Base-by-base conservation (phyloP, 2,797 vertebrate genomes). In the Champsocephalus esox region DNA sequence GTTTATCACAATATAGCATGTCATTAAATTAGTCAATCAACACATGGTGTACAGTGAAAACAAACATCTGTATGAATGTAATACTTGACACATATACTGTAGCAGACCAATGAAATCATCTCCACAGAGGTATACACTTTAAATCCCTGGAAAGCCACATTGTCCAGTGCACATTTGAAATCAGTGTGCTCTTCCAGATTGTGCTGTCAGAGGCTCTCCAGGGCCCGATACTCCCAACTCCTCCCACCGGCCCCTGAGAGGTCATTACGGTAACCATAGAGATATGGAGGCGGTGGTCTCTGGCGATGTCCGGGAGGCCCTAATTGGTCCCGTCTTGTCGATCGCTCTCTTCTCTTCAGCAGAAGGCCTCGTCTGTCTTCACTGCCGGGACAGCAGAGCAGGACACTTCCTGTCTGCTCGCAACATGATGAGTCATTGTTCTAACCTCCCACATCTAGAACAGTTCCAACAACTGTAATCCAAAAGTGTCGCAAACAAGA, bases 251-350 rank as follows among this genome's bases (percentile, higher is more conserved):
- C 84, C 77, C 89, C 63, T 64, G 87, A 92, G 87, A 91, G 82
- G 87, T 90, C 80, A 85, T 91, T 92, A 92, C 43, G 60, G 80
- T 82, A 81, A 80, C 87, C 51, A 48, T 66, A 28, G 82, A 64
- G 66, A 82, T 83, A 80, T 64, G 61, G 65, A 74, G 80, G 77
- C 69, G 74, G 73, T 63, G 70, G 69, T 80, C 85, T 73, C 78
- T 17, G 17, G 67, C 1, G 65, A 45, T 45, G 75, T 74, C 86
- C 78, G 63, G 49, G 54, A 73, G 69, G 65, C 79, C 81, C 66
- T 92, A 91, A 92, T 93, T 93, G 85, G 87, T 82, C 80, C 81
- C 77, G 16, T 88, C 75, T 84, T 77, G 77, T 83, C 73, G 54
- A 82, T 66, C 44, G 61, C 70, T 73, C 44, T 21, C 74, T 79